phyloP scores from a whole-genome alignment of 2,113 vertebrate genomes.

The Alligator sinensis region DNA sequence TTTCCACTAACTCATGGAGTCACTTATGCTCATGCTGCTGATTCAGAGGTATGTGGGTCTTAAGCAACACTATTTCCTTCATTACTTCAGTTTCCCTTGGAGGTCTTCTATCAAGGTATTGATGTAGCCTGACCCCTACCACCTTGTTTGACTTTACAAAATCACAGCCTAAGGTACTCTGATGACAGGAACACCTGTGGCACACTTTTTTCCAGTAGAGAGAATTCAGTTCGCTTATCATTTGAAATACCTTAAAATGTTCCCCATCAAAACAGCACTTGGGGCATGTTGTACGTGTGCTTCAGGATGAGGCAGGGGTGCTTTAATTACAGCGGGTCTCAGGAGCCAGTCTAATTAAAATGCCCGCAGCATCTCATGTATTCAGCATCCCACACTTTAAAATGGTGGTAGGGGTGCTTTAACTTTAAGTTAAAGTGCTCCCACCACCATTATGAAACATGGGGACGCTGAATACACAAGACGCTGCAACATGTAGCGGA shows the following conservation, averaged over 20 bases:
- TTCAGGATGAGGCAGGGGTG: no score
- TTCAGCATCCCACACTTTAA: no score
- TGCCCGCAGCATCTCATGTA: no score
- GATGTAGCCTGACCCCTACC: conserved; percentile 21
- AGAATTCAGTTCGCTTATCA: background rate
- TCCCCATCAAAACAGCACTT: background rate
- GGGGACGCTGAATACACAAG: no score
- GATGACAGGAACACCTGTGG: conserved; percentile 31
- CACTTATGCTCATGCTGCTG: background rate
- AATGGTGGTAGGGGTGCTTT: no score
- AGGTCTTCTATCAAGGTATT: conserved; percentile 25
- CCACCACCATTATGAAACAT: no score
- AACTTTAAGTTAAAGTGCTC: no score
- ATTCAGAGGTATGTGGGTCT: background rate
- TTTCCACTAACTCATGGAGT: background rate
- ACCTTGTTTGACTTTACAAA: background rate
- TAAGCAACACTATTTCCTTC: background rate
- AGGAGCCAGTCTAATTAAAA: no score
- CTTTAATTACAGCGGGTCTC: no score
- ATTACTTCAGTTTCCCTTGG: background rate
- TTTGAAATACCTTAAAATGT: background rate
- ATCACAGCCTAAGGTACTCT: background rate
- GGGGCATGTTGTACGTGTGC: no score
- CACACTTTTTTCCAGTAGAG: background rate
- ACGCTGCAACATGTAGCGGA: no score